A percentile compares a stretch with the other conserved stretches of the same genome.
phyloP scores from a whole-genome alignment of 2,888 invertebrate genomes.

The Drosophila fungiperda region DNA sequence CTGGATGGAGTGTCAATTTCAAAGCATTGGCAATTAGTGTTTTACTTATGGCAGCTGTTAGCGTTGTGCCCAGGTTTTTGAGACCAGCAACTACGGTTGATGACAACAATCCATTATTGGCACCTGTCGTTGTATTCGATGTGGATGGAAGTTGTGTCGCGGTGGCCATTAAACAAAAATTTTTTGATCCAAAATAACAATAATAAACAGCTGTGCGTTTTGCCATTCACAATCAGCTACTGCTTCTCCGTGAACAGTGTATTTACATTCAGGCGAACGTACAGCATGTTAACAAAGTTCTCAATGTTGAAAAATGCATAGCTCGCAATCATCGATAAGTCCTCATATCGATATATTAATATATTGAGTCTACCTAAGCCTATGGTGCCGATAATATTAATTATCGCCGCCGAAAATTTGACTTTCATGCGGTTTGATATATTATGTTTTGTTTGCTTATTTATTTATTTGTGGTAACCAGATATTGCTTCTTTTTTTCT shows the following conservation, averaged over 20 bases:
- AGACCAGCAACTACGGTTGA: conserved; percentile 82
- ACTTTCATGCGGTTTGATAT: background rate
- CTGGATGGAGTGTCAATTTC: conserved; percentile 83
- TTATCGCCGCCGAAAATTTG: background rate
- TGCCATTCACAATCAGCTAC: conserved; percentile 33
- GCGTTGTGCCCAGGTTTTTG: conserved; percentile 74
- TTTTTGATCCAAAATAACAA: conserved; percentile 20
- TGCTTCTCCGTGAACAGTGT: background rate
- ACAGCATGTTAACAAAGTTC: background rate
- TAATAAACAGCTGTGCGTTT: conserved; percentile 37
- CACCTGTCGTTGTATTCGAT: conserved; percentile 12
- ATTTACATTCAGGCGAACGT: background rate
- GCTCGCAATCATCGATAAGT: background rate
- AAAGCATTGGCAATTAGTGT: conserved; percentile 83
- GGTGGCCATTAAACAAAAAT: conserved; percentile 42
- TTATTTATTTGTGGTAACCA: conserved; percentile 13
- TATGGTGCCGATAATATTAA: background rate
- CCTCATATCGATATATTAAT: conserved; percentile 1
- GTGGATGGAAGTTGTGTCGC: conserved; percentile 21
- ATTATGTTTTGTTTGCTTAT: background rate
- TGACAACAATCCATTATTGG: conserved; percentile 63
- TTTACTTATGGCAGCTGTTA: conserved; percentile 78
- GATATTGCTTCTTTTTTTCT: conserved; percentile 10
- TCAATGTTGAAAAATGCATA: background rate
- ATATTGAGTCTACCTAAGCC: background rate